Percentiles rank a stretch among this genome's conserved stretches.
These are phyloP conservation scores for Globodera rostochiensis DNA, from an alignment of 1,140 invertebrate genomes.

Conservation along the genomic window DNA sequence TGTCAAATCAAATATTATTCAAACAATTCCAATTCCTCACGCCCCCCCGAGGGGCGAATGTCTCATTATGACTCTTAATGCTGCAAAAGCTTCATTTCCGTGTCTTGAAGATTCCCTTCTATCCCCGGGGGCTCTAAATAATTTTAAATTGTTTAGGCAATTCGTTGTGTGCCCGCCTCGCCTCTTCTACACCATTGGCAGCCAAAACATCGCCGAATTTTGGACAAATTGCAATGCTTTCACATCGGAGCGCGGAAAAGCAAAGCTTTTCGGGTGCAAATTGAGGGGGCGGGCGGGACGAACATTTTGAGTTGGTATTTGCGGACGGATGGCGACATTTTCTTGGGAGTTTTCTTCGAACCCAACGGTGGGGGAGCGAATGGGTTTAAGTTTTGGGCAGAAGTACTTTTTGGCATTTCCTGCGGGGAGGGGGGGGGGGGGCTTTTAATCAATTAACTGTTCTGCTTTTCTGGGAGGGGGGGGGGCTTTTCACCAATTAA, in stretches of 20 bases:
- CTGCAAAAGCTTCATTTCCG: too few species aligned
- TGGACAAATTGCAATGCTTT: conserved; percentile 53
- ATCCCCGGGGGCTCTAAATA: not conserved
- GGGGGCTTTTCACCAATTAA: too few species aligned
- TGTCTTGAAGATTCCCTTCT: too few species aligned
- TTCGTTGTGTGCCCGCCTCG: conserved; percentile 56
- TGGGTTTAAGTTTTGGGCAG: too few species aligned
- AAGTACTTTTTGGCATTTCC: too few species aligned
- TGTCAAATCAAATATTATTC: not conserved
- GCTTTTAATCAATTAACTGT: too few species aligned
- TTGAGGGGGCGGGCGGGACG: conserved; percentile 28
- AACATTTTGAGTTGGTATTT: conserved; percentile 62
- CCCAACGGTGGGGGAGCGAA: not conserved
- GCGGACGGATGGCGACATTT: conserved; percentile 60
- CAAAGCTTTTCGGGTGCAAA: conserved; percentile 49
- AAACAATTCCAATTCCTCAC: not conserved
- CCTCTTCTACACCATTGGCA: conserved; percentile 51
- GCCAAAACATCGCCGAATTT: conserved; percentile 39
- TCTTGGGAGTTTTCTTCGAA: conserved; percentile 63
- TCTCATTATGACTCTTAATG: too few species aligned
- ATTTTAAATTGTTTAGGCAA: conserved; percentile 47
- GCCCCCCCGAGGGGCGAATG: too few species aligned
- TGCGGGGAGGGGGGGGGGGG: not conserved
- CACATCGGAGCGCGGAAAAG: conserved; percentile 52
- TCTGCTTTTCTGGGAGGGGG: too few species aligned